Evolutionary conservation across 2,888 invertebrate species (phyloP).

Genomic region (Dryocosmus kuriphilus): DNA sequence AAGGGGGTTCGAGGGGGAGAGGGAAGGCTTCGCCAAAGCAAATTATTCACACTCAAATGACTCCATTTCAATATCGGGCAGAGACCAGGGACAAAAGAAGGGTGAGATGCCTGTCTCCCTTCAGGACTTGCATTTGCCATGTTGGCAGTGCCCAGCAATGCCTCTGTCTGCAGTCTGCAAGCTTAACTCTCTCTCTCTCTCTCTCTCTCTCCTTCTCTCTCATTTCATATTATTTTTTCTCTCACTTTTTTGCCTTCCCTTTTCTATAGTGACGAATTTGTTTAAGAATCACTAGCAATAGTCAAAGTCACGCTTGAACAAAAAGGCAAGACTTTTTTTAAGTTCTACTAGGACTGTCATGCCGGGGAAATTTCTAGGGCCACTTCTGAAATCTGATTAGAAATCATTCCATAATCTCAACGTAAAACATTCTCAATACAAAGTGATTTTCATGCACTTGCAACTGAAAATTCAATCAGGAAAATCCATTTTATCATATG

Average conservation of each 20-base stretch:
- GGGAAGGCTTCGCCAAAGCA: conserved; percentile 79
- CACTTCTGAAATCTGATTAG: too few species aligned
- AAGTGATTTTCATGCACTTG: too few species aligned
- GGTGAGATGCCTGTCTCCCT: conserved; percentile 78
- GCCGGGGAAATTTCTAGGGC: too few species aligned
- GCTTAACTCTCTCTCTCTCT: conserved; percentile 58
- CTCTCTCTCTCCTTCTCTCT: conserved; percentile 48
- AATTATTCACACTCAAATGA: conserved; percentile 86
- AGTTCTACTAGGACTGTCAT: too few species aligned
- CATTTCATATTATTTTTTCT: conserved; percentile 43
- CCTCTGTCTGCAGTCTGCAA: conserved; percentile 71
- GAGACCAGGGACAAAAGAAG: conserved; percentile 80
- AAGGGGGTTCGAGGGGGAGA: conserved; percentile 53
- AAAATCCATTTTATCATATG: too few species aligned
- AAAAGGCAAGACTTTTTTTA: background rate
- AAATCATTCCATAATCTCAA: too few species aligned
- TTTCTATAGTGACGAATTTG: conserved; percentile 42
- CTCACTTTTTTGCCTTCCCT: conserved; percentile 46
- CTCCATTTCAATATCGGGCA: conserved; percentile 84
- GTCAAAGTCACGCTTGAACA: conserved; percentile 43
- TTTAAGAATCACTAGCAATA: conserved; percentile 13
- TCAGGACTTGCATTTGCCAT: conserved; percentile 72
- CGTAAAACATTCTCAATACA: too few species aligned
- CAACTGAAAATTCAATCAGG: too few species aligned
- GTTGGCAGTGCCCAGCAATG: conserved; percentile 55